These are phyloP conservation scores for Hozukius guyotensis DNA, from an alignment of 2,797 vertebrate genomes.

Conservation along the genomic window DNA sequence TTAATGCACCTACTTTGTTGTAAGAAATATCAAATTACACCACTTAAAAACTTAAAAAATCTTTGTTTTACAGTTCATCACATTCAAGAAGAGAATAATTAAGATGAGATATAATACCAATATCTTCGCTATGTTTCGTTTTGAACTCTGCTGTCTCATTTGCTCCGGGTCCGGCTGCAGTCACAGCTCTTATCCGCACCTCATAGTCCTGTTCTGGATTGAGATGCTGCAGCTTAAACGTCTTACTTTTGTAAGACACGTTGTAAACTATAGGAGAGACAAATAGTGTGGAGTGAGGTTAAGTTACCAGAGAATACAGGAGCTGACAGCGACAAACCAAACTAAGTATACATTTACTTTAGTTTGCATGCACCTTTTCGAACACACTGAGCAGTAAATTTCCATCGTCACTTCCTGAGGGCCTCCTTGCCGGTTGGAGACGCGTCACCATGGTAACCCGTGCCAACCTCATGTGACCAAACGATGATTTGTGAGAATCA, in stretches of 20 bases:
- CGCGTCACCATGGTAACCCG: too few relatives aligned
- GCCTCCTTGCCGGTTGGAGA: too few relatives aligned
- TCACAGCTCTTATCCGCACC: conserved; percentile 77
- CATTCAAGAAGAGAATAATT: background rate
- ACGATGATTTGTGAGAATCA: too few relatives aligned
- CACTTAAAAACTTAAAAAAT: background rate
- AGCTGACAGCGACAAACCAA: background rate
- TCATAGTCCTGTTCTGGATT: conserved; percentile 58
- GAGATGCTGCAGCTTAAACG: conserved; percentile 29
- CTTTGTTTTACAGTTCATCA: background rate
- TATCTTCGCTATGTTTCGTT: background rate
- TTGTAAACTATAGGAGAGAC: conserved; percentile 56
- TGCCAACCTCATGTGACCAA: too few relatives aligned
- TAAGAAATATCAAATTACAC: background rate
- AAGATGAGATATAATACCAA: conserved; percentile 30
- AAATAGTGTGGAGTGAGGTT: background rate
- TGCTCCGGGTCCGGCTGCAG: conserved; percentile 64
- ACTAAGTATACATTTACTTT: background rate
- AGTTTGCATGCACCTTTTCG: background rate
- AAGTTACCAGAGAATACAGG: background rate
- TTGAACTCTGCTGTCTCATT: conserved; percentile 50
- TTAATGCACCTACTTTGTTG: background rate
- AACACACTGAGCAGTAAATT: too few relatives aligned
- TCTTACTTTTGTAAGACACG: conserved; percentile 18
- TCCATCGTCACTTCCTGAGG: too few relatives aligned